Evolutionary conservation across 2,888 invertebrate species (phyloP).

Genomic region (Cantharis lateralis): DNA sequence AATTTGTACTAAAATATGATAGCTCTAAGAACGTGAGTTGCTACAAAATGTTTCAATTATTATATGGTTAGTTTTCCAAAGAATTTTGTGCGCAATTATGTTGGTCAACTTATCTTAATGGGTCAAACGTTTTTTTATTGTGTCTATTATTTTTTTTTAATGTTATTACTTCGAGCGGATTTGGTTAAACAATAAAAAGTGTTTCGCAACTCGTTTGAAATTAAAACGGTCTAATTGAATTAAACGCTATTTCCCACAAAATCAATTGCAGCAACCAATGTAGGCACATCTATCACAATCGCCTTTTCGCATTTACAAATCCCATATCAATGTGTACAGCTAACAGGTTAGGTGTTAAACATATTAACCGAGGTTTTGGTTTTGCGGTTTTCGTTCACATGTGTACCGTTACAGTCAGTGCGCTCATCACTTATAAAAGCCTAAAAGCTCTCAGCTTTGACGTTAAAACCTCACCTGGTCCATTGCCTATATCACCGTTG

Average conservation of each 20-base stretch:
- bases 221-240: not conserved
- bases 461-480: constrained; percentile 33
- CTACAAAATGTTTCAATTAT: constrained; percentile 37
- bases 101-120: not conserved
- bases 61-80: constrained; percentile 9
- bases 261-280: constrained; percentile 50
- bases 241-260: constrained; percentile 38
- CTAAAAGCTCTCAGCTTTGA: constrained; percentile 7
- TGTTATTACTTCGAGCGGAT: not conserved
- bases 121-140: not conserved
- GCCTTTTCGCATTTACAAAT: constrained; percentile 39
- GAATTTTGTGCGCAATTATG: not conserved
- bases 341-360: constrained; percentile 55
- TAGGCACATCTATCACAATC: constrained; percentile 51
- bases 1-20: constrained; percentile 39
- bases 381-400: constrained; percentile 46
- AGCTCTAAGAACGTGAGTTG: constrained; percentile 37
- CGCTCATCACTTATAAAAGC: constrained; percentile 29
- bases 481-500: constrained; percentile 42
- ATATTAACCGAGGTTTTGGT: constrained; percentile 55
- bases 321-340: constrained; percentile 44
- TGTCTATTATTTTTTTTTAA: not conserved
- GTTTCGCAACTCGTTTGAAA: not conserved
- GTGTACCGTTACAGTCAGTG: constrained; percentile 41
- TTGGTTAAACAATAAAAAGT: not conserved